Percentiles rank a stretch among this genome's conserved stretches.
Conservation (phyloP, 2,113 vertebrate species). For the Butastur rufipennis region DNA sequence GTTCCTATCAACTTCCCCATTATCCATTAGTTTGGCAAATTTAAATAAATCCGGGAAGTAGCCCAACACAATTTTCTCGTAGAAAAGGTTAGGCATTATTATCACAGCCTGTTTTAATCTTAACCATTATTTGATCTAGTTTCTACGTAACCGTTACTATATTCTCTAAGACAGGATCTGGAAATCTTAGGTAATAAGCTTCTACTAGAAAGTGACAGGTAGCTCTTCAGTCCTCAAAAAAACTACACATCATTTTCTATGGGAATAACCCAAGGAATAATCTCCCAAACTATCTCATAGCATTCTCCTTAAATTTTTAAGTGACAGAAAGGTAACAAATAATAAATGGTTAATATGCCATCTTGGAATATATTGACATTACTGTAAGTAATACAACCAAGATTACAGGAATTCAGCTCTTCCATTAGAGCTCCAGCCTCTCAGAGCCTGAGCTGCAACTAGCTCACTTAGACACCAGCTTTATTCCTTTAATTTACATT, state of each 20-base stretch:
- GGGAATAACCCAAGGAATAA: not conserved
- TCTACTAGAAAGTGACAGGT: not conserved
- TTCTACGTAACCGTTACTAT: not conserved
- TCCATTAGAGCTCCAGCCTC: not conserved
- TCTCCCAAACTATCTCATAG: not conserved
- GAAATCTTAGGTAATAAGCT: not conserved
- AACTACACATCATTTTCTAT: not conserved
- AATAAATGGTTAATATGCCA: not conserved
- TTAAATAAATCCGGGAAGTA: not conserved
- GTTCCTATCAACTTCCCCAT: not conserved
- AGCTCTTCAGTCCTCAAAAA: not conserved
- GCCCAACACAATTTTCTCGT: not conserved
- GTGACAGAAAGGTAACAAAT: not conserved
- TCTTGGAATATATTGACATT: not conserved
- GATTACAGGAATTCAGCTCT: not conserved
- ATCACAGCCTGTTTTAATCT: not conserved
- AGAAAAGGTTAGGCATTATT: not conserved
- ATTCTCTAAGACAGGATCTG: not conserved
- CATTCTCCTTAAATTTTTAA: not conserved
- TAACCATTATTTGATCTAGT: not conserved
- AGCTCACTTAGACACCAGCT: not conserved
- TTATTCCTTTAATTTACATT: not conserved
- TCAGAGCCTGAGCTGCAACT: not conserved
- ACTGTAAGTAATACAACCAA: not conserved
- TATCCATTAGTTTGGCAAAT: not conserved